A percentile compares a stretch with the other conserved stretches of the same genome.
These are phyloP conservation scores for Diorhabda sublineata DNA, from an alignment of 1,140 invertebrate genomes.

Conservation along the genomic window DNA sequence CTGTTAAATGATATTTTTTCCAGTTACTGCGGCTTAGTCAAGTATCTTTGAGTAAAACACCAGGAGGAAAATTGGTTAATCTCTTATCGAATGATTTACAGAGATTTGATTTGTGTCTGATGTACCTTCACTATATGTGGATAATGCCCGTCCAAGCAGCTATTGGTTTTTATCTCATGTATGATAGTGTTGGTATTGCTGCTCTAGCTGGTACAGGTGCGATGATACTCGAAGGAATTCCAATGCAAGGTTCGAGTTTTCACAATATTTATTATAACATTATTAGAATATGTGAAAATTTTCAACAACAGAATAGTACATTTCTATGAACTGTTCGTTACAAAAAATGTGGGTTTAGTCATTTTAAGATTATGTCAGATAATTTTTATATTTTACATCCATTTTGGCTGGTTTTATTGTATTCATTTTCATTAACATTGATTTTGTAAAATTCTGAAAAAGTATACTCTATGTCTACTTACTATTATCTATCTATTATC, in stretches of 20 bases:
- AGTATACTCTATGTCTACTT: not conserved
- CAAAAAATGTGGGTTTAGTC: no score
- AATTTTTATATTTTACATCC: no score
- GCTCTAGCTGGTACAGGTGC: conserved; percentile 58
- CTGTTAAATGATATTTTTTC: conserved; percentile 13
- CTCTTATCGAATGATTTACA: conserved; percentile 76
- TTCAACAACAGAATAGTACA: no score
- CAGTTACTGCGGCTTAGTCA: conserved; percentile 37
- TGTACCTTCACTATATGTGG: conserved; percentile 52
- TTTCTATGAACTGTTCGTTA: no score
- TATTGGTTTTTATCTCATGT: conserved; percentile 72
- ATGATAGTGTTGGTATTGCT: conserved; percentile 54
- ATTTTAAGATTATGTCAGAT: no score
- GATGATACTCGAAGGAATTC: conserved; percentile 59
- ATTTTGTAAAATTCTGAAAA: no score
- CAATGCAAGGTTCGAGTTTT: conserved; percentile 53
- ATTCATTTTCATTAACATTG: no score
- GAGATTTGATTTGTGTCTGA: conserved; percentile 54
- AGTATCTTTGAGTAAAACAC: conserved; percentile 47
- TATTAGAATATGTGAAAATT: no score
- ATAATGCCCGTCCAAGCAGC: conserved; percentile 43
- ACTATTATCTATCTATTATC: not conserved
- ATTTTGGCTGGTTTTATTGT: no score
- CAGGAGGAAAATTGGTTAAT: conserved; percentile 78
- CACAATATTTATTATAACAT: no score